A percentile compares a stretch with the other conserved stretches of the same genome.
These are phyloP conservation scores for Thryonomys swinderianus DNA, from an alignment of 2,113 vertebrate genomes.

Conservation along the genomic window DNA sequence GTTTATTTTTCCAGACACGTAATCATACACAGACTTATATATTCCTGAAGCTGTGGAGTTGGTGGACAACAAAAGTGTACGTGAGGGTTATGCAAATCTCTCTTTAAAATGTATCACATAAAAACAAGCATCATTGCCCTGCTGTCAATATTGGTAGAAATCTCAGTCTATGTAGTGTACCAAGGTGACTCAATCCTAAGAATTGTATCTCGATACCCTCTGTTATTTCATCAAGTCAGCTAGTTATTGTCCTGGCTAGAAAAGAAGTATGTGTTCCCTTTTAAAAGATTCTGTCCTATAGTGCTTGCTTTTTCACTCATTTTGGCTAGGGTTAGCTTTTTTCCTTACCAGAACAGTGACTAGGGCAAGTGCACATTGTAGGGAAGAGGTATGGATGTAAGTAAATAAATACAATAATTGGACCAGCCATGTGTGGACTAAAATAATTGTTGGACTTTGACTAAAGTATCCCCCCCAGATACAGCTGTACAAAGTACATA, in stretches of 20 bases:
- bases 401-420: neutral
- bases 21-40: neutral
- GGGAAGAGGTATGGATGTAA: neutral
- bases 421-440: neutral
- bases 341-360: neutral
- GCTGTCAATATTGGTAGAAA: neutral
- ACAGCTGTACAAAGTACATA: neutral
- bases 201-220: neutral
- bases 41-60: neutral
- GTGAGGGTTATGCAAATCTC: neutral
- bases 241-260: neutral
- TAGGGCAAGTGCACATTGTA: neutral
- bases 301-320: neutral
- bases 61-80: neutral
- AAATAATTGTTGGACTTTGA: neutral
- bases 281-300: neutral
- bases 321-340: neutral
- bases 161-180: neutral
- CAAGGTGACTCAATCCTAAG: neutral
- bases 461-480: neutral
- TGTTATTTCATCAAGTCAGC: neutral
- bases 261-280: neutral
- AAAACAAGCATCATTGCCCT: neutral
- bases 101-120: neutral
- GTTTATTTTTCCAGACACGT: neutral